Percentiles rank a stretch among this genome's conserved stretches.
Evolutionary conservation across 2,888 invertebrate genomes (phyloP).

Genomic region (Thereva nobilitata): DNA sequence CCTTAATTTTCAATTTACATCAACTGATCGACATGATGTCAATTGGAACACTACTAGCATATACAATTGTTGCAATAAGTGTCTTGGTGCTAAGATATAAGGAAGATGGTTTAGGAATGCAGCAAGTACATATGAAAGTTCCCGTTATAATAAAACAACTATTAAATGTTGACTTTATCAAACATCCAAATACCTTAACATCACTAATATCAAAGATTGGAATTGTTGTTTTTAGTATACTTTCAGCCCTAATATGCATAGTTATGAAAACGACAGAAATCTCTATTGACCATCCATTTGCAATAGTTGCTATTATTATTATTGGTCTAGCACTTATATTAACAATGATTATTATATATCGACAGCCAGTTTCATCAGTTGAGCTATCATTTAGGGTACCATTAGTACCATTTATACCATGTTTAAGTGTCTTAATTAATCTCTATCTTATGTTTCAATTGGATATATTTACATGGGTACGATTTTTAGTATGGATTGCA

Average conservation of each 20-base stretch:
- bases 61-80: slow-evolving; percentile 89
- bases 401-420: slow-evolving; percentile 81
- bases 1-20: slow-evolving; percentile 84
- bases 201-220: slow-evolving; percentile 68
- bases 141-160: slow-evolving; percentile 62
- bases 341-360: slow-evolving; percentile 65
- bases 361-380: slow-evolving; percentile 69
- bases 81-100: slow-evolving; percentile 82
- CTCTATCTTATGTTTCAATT: slow-evolving; percentile 89
- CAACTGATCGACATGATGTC: slow-evolving; percentile 97
- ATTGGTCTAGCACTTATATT: slow-evolving; percentile 61
- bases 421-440: slow-evolving; percentile 83
- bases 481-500: slow-evolving; percentile 82
- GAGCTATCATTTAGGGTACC: slow-evolving; percentile 81
- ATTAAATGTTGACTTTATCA: slow-evolving; percentile 73
- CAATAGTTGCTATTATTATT: slow-evolving; percentile 52
- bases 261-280: slow-evolving; percentile 47
- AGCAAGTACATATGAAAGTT: slow-evolving; percentile 52
- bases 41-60: slow-evolving; percentile 86
- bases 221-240: slow-evolving; percentile 63
- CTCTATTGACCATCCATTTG: slow-evolving; percentile 47
- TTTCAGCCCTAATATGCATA: slow-evolving; percentile 51
- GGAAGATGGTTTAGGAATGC: slow-evolving; percentile 49
- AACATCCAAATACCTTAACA: slow-evolving; percentile 68
- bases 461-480: slow-evolving; percentile 82